phyloP scores from a whole-genome alignment of 2,888 invertebrate genomes.

The Aleiodes testaceus region DNA sequence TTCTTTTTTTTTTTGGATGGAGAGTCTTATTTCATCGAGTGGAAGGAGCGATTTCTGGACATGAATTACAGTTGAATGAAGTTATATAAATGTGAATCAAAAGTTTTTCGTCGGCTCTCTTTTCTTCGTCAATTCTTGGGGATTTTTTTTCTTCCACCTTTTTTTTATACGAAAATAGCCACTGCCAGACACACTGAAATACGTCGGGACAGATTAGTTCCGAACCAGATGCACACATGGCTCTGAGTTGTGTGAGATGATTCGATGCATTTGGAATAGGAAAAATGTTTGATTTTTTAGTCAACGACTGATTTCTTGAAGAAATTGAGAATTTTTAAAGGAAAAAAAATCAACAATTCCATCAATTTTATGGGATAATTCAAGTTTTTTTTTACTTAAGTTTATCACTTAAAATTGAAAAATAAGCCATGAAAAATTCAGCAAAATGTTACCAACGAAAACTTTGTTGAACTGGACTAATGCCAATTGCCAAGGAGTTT shows the following conservation, averaged over 20 bases:
- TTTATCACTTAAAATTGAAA: not conserved
- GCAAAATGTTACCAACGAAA: constrained; percentile 6
- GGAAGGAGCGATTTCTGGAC: constrained; percentile 4
- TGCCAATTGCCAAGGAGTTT: constrained; percentile 23
- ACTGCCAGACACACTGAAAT: constrained; percentile 28
- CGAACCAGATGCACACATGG: constrained; percentile 28
- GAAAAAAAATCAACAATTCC: no score
- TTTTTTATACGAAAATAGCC: constrained; percentile 20
- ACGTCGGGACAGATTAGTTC: constrained; percentile 30
- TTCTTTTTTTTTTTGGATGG: no score
- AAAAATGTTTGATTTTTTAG: not conserved
- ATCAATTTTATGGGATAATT: not conserved
- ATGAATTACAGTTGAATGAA: constrained; percentile 22
- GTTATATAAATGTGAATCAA: constrained; percentile 24
- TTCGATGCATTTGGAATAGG: constrained; percentile 18
- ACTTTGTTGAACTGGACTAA: constrained; percentile 22
- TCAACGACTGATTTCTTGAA: no score
- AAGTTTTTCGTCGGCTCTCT: not conserved
- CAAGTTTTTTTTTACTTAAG: not conserved
- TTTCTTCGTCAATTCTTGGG: not conserved
- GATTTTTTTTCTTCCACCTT: not conserved
- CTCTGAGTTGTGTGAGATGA: not conserved
- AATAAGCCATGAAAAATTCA: constrained; percentile 22
- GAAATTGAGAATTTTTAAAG: no score
- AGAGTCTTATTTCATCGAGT: not conserved